phyloP scores from a whole-genome alignment of 2,797 vertebrate genomes.

The Pangasius sanitwongsei region DNA sequence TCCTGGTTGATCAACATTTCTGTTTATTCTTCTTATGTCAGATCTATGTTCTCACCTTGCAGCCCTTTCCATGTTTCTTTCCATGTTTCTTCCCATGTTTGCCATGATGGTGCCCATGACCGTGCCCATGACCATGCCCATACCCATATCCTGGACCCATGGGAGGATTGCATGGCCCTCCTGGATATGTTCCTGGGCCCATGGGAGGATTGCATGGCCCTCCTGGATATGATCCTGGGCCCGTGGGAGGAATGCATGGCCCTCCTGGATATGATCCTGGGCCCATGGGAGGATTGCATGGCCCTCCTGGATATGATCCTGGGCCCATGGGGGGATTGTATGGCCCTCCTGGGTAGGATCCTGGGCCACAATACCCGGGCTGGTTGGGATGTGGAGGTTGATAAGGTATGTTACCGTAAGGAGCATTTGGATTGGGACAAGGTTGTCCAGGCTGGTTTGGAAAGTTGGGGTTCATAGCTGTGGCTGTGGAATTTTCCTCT shows the following conservation, averaged over 20 bases:
- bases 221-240: not conserved
- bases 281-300: not conserved
- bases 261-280: not conserved
- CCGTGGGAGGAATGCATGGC: not conserved
- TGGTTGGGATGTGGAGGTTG: conserved; percentile 29
- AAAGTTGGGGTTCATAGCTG: conserved; percentile 36
- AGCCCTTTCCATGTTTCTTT: conserved; percentile 20
- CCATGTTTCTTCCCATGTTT: conserved; percentile 28
- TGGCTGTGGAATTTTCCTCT: conserved; percentile 4
- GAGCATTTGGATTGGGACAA: conserved; percentile 26
- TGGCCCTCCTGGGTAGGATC: not conserved
- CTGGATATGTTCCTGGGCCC: not conserved
- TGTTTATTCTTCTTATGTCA: not conserved
- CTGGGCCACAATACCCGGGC: not conserved
- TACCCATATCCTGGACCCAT: not conserved
- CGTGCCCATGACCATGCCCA: not conserved
- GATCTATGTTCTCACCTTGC: conserved; percentile 38
- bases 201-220: not conserved
- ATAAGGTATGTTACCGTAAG: not conserved
- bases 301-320: not conserved
- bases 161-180: not conserved
- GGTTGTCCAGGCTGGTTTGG: conserved; percentile 20
- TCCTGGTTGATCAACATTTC: not conserved
- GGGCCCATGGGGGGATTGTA: not conserved
- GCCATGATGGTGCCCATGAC: conserved; percentile 24